Conservation (phyloP, 2,113 vertebrate genomes). For the Pelvicachromis taeniatus region DNA sequence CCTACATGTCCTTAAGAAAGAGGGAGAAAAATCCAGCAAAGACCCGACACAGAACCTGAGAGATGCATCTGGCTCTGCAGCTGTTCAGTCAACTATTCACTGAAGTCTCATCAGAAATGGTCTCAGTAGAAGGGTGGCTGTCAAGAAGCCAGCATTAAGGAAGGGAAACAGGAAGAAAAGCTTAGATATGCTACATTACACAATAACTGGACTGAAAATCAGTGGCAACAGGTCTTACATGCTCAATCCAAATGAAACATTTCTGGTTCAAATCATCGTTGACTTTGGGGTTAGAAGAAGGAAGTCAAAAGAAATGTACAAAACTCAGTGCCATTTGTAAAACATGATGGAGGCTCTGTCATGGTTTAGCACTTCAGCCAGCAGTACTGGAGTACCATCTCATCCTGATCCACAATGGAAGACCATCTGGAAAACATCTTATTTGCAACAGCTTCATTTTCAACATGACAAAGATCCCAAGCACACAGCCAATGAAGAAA, state of each 20-base stretch:
- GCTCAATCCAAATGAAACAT: neutral
- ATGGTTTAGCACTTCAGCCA: too few relatives aligned
- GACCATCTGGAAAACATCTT: too few relatives aligned
- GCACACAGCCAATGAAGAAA: too few relatives aligned
- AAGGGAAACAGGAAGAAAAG: neutral
- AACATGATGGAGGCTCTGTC: too few relatives aligned
- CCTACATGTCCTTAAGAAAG: neutral
- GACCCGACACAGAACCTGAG: neutral
- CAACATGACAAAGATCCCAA: too few relatives aligned
- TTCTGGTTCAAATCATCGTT: neutral
- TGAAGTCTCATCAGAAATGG: neutral
- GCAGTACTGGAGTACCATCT: too few relatives aligned
- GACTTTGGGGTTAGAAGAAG: too few relatives aligned
- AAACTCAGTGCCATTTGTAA: too few relatives aligned
- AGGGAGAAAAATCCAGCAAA: neutral
- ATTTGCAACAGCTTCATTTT: too few relatives aligned
- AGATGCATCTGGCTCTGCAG: neutral
- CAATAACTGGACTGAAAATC: neutral
- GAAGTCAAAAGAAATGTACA: too few relatives aligned
- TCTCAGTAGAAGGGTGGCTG: neutral
- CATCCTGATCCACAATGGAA: too few relatives aligned
- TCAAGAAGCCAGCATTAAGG: neutral
- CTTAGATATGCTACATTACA: neutral
- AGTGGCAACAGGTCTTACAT: neutral
- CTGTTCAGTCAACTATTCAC: neutral